A percentile compares a stretch with the other conserved stretches of the same genome.
phyloP scores from a whole-genome alignment of 2,113 vertebrate species.

The Merops nubicus region DNA sequence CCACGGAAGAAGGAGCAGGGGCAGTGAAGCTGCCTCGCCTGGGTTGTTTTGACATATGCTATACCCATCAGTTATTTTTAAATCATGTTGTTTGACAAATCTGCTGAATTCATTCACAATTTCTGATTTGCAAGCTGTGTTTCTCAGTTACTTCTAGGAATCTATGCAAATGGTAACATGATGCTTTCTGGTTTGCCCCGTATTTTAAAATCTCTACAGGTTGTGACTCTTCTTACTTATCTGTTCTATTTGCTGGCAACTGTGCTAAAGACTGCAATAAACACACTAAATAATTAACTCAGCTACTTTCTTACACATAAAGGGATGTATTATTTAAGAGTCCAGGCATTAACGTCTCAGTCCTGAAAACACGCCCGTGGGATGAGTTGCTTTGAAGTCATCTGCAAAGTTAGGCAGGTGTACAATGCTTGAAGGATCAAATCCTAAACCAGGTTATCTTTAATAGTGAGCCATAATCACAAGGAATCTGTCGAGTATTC shows the following conservation, averaged over 20 bases:
- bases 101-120: slow-evolving; percentile 45
- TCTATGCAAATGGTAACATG: not conserved
- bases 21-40: not conserved
- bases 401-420: not conserved
- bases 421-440: not conserved
- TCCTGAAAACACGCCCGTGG: slow-evolving; percentile 3
- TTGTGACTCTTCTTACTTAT: slow-evolving; percentile 62
- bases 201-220: slow-evolving; percentile 50
- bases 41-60: slow-evolving; percentile 49
- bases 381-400: not conserved
- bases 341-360: slow-evolving; percentile 1
- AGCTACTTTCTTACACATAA: slow-evolving; percentile 37
- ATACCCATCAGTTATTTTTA: slow-evolving; percentile 9
- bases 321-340: slow-evolving; percentile 60
- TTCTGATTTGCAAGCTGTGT: not conserved
- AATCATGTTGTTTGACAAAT: not conserved
- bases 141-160: not conserved
- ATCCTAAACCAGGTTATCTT: not conserved
- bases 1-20: slow-evolving; percentile 13
- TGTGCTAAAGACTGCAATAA: slow-evolving; percentile 47
- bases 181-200: slow-evolving; percentile 43
- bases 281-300: slow-evolving; percentile 70
- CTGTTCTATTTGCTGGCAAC: slow-evolving; percentile 57
- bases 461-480: not conserved
- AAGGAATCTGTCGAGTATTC: slow-evolving; percentile 15